A percentile compares a stretch with the other conserved stretches of the same genome.
phyloP scores from a whole-genome alignment of 2,797 vertebrate species.

The Brotula barbata region DNA sequence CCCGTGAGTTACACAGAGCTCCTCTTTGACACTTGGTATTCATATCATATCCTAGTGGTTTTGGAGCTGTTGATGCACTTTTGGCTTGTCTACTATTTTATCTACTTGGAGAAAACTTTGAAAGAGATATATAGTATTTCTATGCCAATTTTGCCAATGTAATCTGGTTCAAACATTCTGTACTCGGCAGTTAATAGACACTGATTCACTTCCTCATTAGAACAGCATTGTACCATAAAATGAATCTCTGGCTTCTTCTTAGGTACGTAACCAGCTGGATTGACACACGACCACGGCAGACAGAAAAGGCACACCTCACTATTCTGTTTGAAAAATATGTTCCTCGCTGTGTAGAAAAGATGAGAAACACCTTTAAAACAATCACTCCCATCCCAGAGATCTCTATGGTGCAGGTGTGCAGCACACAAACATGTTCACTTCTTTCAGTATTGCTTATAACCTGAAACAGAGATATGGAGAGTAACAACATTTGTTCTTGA shows the following conservation, averaged over 20 bases:
- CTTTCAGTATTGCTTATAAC: not conserved
- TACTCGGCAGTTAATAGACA: not conserved
- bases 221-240: not conserved
- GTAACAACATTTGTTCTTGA: slow-evolving; percentile 21
- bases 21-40: not conserved
- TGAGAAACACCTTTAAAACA: slow-evolving; percentile 82
- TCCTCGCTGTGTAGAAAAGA: slow-evolving; percentile 82
- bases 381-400: slow-evolving; percentile 82
- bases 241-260: slow-evolving; percentile 30
- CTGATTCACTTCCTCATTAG: not conserved
- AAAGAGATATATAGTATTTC: too few species aligned
- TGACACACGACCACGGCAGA: slow-evolving; percentile 81
- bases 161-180: too few species aligned
- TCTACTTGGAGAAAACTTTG: too few species aligned
- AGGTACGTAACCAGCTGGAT: slow-evolving; percentile 88
- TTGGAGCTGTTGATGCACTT: not conserved
- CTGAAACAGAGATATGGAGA: slow-evolving; percentile 1
- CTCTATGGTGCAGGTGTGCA: slow-evolving; percentile 84
- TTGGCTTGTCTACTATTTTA: too few species aligned
- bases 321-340: slow-evolving; percentile 90
- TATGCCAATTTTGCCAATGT: too few species aligned
- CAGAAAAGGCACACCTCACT: slow-evolving; percentile 85
- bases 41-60: not conserved
- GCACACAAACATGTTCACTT: slow-evolving; percentile 7
- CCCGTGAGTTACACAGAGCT: slow-evolving; percentile 71